A percentile compares a stretch with the other conserved stretches of the same genome.
phyloP scores from a whole-genome alignment of 2,888 invertebrate genomes.

The Oscheius sp. region DNA sequence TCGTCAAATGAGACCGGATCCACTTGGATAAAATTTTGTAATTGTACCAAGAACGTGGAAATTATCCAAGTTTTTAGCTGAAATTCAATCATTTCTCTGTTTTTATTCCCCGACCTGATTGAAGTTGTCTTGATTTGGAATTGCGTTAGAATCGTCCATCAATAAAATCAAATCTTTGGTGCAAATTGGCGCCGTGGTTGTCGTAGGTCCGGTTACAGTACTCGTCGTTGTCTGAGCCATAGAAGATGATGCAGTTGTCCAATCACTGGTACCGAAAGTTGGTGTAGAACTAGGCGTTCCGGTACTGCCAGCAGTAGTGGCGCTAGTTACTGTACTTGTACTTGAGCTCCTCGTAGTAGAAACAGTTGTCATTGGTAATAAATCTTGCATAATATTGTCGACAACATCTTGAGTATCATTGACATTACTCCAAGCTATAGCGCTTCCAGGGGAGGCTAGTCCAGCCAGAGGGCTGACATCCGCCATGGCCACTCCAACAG shows the following conservation, averaged over 20 bases:
- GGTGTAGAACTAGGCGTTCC: neutral
- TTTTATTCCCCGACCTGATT: neutral
- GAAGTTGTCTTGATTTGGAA: neutral
- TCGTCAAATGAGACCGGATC: neutral
- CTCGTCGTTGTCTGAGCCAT: neutral
- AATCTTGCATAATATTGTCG: neutral
- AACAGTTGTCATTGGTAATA: neutral
- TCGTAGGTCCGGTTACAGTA: constrained; percentile 6
- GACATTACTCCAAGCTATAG: constrained; percentile 27
- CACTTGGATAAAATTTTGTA: neutral
- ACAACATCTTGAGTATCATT: constrained; percentile 17
- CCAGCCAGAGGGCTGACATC: neutral
- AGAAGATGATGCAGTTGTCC: neutral
- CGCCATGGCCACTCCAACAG: constrained; percentile 31
- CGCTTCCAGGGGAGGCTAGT: constrained; percentile 24
- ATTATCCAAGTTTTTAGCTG: constrained; percentile 23
- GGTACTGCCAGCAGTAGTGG: neutral
- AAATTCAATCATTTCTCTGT: too few species aligned
- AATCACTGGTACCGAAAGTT: neutral
- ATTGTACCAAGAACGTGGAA: neutral
- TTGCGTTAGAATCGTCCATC: constrained; percentile 14
- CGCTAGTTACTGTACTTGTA: neutral
- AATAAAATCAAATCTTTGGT: constrained; percentile 11
- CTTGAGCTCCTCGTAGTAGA: neutral
- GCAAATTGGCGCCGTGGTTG: neutral